These are phyloP conservation scores for Tychaedon coryphoeus DNA, from an alignment of 2,113 vertebrate species.

Conservation along the genomic window DNA sequence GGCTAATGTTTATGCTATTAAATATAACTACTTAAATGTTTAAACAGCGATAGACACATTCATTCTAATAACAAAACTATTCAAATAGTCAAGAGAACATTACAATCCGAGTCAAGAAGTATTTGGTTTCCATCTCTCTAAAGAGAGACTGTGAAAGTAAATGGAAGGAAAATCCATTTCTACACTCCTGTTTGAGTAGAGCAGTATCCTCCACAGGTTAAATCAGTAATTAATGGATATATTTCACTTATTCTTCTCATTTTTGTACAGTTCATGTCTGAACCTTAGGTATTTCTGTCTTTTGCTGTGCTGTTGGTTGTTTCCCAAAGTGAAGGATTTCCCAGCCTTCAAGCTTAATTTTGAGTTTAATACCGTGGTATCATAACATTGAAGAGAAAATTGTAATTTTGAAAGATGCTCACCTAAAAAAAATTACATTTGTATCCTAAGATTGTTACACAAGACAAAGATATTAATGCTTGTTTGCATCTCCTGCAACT, in stretches of 20 bases:
- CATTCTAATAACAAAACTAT: not conserved
- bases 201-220: not conserved
- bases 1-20: not conserved
- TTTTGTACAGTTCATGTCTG: not conserved
- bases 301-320: not conserved
- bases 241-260: not conserved
- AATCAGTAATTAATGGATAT: not conserved
- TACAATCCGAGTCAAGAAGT: not conserved
- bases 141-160: not conserved
- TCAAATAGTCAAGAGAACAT: not conserved
- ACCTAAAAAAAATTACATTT: not conserved
- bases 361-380: not conserved
- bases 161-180: not conserved
- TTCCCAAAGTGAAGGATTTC: not conserved
- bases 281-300: not conserved
- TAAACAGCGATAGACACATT: not conserved
- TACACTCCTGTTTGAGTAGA: not conserved
- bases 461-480: not conserved
- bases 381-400: not conserved
- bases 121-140: not conserved
- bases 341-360: not conserved
- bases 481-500: not conserved
- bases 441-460: not conserved
- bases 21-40: slow-evolving; percentile 15
- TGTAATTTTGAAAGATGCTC: not conserved